Percentiles rank a stretch among this genome's conserved stretches.
phyloP scores from a whole-genome alignment of 2,797 vertebrate genomes.

The Dryobates pubescens region DNA sequence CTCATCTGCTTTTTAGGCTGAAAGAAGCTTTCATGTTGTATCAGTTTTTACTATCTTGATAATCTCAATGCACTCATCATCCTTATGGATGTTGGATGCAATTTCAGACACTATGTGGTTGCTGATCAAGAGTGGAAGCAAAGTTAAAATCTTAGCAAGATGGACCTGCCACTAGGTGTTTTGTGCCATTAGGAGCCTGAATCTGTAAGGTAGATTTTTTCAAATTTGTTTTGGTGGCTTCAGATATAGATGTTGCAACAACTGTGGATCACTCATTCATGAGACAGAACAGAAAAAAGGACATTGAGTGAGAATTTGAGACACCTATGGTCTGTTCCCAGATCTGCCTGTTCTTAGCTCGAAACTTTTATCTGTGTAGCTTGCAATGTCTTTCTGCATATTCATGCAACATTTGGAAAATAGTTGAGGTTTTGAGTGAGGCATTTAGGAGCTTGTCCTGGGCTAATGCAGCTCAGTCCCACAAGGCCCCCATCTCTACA shows the following conservation, averaged over 20 bases:
- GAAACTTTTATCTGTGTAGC: not conserved
- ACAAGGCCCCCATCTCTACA: too few species aligned
- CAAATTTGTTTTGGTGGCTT: not conserved
- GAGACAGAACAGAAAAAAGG: not conserved
- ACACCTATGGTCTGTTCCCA: not conserved
- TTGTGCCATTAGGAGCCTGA: not conserved
- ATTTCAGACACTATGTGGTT: not conserved
- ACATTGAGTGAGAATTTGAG: not conserved
- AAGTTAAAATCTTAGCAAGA: not conserved
- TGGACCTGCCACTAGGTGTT: fast-evolving
- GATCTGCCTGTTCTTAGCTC: not conserved
- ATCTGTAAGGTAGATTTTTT: not conserved
- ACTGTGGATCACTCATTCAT: not conserved
- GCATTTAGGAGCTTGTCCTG: not conserved
- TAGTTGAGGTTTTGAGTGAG: not conserved
- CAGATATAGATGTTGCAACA: not conserved
- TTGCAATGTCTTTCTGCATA: not conserved
- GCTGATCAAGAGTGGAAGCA: not conserved
- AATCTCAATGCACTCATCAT: not conserved
- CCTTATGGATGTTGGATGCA: fast-evolving
- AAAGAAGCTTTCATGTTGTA: fast-evolving
- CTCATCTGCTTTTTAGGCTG: not conserved
- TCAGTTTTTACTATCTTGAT: not conserved
- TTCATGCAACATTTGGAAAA: not conserved
- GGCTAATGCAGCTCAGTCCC: too few species aligned